Evolutionary conservation across 92 coral and sea anemone species (phyloP), one percentile per base, ranked within the genome.

Genomic region (Actinostola sp.): DNA sequence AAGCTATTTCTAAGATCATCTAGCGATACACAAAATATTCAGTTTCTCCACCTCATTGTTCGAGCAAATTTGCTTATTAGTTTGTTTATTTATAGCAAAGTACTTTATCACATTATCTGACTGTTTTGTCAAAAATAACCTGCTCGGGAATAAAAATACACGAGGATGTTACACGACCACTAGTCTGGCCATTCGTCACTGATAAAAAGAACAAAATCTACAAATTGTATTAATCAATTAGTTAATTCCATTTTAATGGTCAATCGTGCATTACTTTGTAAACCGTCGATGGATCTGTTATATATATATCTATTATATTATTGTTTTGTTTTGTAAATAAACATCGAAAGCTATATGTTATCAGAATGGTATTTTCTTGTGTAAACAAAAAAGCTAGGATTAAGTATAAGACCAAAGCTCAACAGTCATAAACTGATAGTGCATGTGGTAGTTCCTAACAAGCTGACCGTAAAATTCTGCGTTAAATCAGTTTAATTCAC

Each of bases 331-430:
- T 57, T 57, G 29, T 57, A 57, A 57, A 57, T 16, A 57, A 57
- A 5, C 63, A 27, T 30, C n/a, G 17, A 14, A 9, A 35, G 41
- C 31, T 29, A 36, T 68, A 68, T 68, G 74, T 68, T 68, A 68
- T 68, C 74, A 68, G 30, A 50, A 49, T 30, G 74, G 74, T 68
- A 68, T 68, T 50, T 68, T 26, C n/a, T 9, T 51, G 8, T n/a
- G 27, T 21, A 68, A 34, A 33, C 54, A 51, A 66, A 9, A 21
- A n/a, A n/a, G n/a, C n/a, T n/a, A n/a, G n/a, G n/a, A n/a, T n/a
- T n/a, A n/a, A n/a, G n/a, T n/a, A n/a, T 4, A 13, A 13, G 13
- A 14, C 54, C 46, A 41, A 48, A 48, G 54, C 4, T 48, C 54
- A 48, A 13, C 13, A 23, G 3, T 48, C 54, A 8, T 4, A 57